phyloP scores from a whole-genome alignment of 2,888 invertebrate species.

The Mimas tiliae region DNA sequence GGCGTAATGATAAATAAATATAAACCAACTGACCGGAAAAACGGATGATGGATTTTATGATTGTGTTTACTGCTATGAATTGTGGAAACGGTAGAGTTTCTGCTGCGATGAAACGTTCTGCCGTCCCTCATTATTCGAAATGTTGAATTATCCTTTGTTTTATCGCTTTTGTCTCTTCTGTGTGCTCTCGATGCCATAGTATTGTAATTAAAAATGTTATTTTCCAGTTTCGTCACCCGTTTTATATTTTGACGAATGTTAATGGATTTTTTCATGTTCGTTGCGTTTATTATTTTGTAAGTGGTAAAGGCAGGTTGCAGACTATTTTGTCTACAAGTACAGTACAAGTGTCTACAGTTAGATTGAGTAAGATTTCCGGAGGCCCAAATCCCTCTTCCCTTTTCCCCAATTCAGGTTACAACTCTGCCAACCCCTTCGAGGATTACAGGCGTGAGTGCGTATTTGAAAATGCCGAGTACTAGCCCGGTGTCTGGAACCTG shows the following conservation, averaged over 20 bases:
- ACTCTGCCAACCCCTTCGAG: no score
- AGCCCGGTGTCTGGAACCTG: no score
- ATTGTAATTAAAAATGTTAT: neutral
- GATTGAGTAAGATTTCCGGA: no score
- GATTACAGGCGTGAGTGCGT: no score
- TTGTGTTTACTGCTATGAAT: slow-evolving; percentile 49
- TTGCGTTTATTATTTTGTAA: no score
- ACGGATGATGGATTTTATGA: slow-evolving; percentile 52
- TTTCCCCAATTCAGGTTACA: no score
- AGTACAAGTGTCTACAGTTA: no score
- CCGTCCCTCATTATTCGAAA: slow-evolving; percentile 9
- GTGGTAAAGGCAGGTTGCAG: no score
- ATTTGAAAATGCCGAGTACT: no score
- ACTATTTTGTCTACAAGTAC: no score
- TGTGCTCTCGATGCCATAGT: neutral
- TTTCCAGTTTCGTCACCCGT: neutral
- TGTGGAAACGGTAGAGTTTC: slow-evolving; percentile 15
- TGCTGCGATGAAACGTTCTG: neutral
- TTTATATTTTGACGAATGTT: neutral
- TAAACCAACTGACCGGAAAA: slow-evolving; percentile 57
- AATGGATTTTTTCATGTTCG: neutral
- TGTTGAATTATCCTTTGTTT: neutral
- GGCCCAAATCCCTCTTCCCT: no score
- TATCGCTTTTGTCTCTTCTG: neutral
- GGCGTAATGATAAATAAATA: slow-evolving; percentile 30